A percentile compares a stretch with the other conserved stretches of the same genome.
These are phyloP conservation scores for Varecia variegata DNA, from an alignment of 2,797 vertebrate genomes.

Conservation along the genomic window DNA sequence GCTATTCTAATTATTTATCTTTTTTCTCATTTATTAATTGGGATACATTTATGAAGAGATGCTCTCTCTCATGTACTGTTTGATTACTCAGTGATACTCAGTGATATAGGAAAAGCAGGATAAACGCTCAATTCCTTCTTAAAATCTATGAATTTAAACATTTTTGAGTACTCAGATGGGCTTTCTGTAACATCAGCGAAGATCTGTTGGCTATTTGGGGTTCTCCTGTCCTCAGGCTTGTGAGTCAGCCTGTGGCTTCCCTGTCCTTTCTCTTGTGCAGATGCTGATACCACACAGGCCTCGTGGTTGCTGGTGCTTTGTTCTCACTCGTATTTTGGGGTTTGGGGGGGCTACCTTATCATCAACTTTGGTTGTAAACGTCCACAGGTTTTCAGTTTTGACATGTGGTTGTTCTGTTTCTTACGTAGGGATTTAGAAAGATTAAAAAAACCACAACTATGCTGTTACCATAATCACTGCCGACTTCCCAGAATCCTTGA, in stretches of 20 bases:
- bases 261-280: background rate
- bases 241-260: background rate
- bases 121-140: background rate
- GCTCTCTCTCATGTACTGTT: background rate
- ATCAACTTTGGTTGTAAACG: background rate
- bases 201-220: background rate
- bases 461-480: background rate
- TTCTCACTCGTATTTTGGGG: background rate
- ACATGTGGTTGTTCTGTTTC: background rate
- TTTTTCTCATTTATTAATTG: conserved; percentile 3
- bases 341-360: background rate
- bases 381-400: background rate
- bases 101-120: background rate
- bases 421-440: conserved; percentile 19
- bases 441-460: background rate
- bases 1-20: background rate
- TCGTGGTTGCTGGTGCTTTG: background rate
- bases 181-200: background rate
- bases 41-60: background rate
- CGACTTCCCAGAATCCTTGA: background rate
- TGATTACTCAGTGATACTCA: background rate
- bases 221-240: background rate
- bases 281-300: background rate
- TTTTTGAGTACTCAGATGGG: background rate
- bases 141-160: background rate